These are phyloP conservation scores for Chloroclystis v-ata DNA, from an alignment of 2,888 invertebrate species.

Conservation along the genomic window DNA sequence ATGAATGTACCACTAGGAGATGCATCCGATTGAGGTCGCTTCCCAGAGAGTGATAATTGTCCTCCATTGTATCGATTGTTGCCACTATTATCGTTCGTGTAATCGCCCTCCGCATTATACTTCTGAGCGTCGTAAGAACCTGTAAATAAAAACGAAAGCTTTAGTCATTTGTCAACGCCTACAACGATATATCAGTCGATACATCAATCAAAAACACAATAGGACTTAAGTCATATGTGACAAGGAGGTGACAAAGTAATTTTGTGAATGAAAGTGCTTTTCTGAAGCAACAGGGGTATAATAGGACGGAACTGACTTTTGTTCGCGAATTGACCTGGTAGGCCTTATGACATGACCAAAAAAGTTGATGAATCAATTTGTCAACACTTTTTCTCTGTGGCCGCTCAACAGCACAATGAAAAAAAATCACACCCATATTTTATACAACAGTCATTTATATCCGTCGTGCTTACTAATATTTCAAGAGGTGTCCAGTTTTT, in stretches of 20 bases:
- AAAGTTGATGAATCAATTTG: slow-evolving; percentile 6
- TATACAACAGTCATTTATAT: not conserved
- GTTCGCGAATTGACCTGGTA: slow-evolving; percentile 19
- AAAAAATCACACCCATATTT: slow-evolving; percentile 1
- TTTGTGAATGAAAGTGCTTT: slow-evolving; percentile 40
- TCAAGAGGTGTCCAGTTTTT: not conserved
- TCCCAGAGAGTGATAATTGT: slow-evolving; percentile 47
- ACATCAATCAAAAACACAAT: slow-evolving; percentile 62
- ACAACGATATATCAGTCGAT: slow-evolving; percentile 47
- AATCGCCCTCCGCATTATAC: slow-evolving; percentile 63
- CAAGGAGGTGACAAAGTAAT: slow-evolving; percentile 37
- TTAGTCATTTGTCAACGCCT: slow-evolving; percentile 59
- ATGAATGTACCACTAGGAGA: slow-evolving; percentile 45
- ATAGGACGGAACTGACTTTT: slow-evolving; percentile 21
- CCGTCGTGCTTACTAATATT: not conserved
- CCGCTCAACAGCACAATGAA: not conserved
- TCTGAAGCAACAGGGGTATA: slow-evolving; percentile 19
- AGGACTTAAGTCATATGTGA: slow-evolving; percentile 39
- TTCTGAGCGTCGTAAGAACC: slow-evolving; percentile 69
- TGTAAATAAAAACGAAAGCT: slow-evolving; percentile 74
- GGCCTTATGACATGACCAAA: slow-evolving; percentile 10
- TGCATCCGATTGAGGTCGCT: slow-evolving; percentile 42
- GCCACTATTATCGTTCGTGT: slow-evolving; percentile 45
- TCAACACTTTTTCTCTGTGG: slow-evolving; percentile 3
- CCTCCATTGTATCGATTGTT: slow-evolving; percentile 46